phyloP scores from a whole-genome alignment of 2,113 vertebrate genomes.

The Oncorhynchus kisutch region DNA sequence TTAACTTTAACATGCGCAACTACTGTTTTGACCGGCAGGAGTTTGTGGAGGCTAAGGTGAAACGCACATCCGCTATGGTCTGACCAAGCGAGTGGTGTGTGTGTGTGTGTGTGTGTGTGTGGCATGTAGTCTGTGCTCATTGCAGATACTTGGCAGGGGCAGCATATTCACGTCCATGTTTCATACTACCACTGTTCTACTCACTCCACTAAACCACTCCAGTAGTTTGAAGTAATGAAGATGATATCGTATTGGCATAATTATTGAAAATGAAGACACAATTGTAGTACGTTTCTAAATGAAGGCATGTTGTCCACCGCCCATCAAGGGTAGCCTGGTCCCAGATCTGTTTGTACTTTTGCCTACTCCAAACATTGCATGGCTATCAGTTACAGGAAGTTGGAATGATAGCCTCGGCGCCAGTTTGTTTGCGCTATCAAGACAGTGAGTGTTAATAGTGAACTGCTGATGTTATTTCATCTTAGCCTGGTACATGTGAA shows the following conservation, averaged over 20 bases:
- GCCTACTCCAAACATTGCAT: no score
- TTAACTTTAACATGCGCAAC: constrained; percentile 62
- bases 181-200: neutral
- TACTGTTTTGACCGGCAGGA: constrained; percentile 59
- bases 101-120: neutral
- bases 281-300: no score
- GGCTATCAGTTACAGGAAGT: no score
- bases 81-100: constrained; percentile 15
- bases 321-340: no score
- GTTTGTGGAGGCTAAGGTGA: constrained; percentile 56
- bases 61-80: constrained; percentile 35
- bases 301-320: no score
- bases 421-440: neutral
- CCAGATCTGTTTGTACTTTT: no score
- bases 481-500: constrained; percentile 64
- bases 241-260: neutral
- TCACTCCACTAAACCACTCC: neutral
- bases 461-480: constrained; percentile 48
- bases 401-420: neutral
- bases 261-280: no score
- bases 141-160: no score
- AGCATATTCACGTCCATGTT: neutral
- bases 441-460: neutral
- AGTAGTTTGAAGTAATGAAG: neutral
- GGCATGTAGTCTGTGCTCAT: no score